phyloP scores from a whole-genome alignment of 1,140 invertebrate genomes.

The Helicoverpa armigera region DNA sequence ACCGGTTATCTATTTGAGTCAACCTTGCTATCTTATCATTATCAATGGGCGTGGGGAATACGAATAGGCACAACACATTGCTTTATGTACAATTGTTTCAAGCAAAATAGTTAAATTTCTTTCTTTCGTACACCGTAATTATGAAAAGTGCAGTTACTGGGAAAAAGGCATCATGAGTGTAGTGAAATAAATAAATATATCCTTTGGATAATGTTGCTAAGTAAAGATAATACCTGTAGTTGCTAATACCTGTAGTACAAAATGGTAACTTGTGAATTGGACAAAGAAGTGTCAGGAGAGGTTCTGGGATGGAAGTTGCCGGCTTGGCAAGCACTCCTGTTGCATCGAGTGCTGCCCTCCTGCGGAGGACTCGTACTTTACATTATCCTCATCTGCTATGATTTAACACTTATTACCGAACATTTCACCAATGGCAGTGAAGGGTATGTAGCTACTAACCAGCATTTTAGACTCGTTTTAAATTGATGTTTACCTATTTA shows the following conservation, averaged over 20 bases:
- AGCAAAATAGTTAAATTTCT: slow-evolving; percentile 51
- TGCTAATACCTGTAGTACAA: slow-evolving; percentile 14
- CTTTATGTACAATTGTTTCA: slow-evolving; percentile 63
- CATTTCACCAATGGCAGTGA: slow-evolving; percentile 68
- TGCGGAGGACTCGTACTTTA: slow-evolving; percentile 78
- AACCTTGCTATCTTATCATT: slow-evolving; percentile 80
- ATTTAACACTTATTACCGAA: slow-evolving; percentile 72
- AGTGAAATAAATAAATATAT: background rate
- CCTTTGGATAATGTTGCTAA: background rate
- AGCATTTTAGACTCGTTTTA: background rate
- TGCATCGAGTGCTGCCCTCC: slow-evolving; percentile 78
- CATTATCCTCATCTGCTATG: slow-evolving; percentile 75
- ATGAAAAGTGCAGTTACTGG: background rate
- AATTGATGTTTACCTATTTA: no score
- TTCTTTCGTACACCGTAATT: background rate
- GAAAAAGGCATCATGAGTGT: background rate
- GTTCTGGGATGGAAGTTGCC: slow-evolving; percentile 75
- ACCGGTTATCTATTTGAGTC: slow-evolving; percentile 70
- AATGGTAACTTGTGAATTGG: slow-evolving; percentile 80
- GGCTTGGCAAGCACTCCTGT: slow-evolving; percentile 75
- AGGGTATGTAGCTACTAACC: slow-evolving; percentile 64
- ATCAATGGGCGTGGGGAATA: slow-evolving; percentile 75
- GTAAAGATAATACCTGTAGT: background rate
- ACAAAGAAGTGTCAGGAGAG: slow-evolving; percentile 76
- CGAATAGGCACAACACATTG: slow-evolving; percentile 56